Evolutionary conservation across 2,888 invertebrate genomes (phyloP).

Genomic region (Melanargia galathea): DNA sequence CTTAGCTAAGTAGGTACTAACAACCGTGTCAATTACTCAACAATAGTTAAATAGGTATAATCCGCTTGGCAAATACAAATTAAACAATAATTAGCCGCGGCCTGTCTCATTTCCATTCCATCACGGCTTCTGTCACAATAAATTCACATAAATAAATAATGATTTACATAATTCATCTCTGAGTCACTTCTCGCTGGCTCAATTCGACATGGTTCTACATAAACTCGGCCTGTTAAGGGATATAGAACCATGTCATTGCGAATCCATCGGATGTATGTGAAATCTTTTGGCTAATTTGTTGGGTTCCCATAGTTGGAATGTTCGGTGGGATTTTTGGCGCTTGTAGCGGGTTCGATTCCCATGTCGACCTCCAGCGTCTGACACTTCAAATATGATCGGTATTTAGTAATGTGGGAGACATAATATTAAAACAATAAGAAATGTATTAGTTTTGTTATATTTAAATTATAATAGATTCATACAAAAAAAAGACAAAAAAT

Average conservation of each 20-base stretch:
- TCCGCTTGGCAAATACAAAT: slow-evolving; percentile 6
- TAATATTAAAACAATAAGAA: not conserved
- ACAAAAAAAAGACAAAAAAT: not conserved
- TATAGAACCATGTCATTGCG: slow-evolving; percentile 24
- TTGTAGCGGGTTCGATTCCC: slow-evolving; percentile 49
- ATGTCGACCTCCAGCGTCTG: slow-evolving; percentile 59
- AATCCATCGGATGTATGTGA: slow-evolving; percentile 24
- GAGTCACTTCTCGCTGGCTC: slow-evolving; percentile 5
- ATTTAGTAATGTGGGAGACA: slow-evolving; percentile 43
- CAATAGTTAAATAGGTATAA: too few species aligned
- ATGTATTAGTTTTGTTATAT: too few species aligned
- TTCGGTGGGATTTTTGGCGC: slow-evolving; percentile 60
- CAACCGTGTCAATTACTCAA: too few species aligned
- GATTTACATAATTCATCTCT: slow-evolving; percentile 20
- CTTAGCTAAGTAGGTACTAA: too few species aligned
- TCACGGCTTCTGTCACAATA: slow-evolving; percentile 19
- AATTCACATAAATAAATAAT: slow-evolving; percentile 21
- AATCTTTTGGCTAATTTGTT: slow-evolving; percentile 60
- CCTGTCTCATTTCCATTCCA: slow-evolving; percentile 15
- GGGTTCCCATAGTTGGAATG: slow-evolving; percentile 65
- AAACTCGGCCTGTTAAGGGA: not conserved
- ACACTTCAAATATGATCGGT: slow-evolving; percentile 48
- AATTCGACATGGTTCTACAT: slow-evolving; percentile 5
- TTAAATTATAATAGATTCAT: too few species aligned
- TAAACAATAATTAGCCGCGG: slow-evolving; percentile 16